Percentiles rank a stretch among this genome's conserved stretches.
These are phyloP conservation scores for Cantharis lateralis DNA, from an alignment of 2,888 invertebrate species.

Conservation along the genomic window DNA sequence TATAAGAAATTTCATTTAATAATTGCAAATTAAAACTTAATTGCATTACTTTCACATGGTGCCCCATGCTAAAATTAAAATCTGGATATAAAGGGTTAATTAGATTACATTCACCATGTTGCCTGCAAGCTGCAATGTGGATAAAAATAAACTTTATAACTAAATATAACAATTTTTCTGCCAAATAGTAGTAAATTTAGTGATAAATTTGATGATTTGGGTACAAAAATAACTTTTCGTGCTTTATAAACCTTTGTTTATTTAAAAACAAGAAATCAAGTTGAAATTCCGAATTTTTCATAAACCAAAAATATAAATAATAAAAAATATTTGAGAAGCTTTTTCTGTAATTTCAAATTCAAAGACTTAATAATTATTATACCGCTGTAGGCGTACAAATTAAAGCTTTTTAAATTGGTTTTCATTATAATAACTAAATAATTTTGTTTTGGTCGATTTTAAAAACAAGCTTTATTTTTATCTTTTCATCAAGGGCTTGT, in stretches of 20 bases:
- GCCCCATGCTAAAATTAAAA: background rate
- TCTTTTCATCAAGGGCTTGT: too few relatives aligned
- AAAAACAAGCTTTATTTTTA: background rate
- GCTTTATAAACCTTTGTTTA: background rate
- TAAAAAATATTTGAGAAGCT: background rate
- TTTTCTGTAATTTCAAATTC: background rate
- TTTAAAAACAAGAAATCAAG: background rate
- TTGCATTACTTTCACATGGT: background rate
- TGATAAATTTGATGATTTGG: background rate
- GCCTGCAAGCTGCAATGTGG: background rate
- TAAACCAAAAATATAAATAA: background rate
- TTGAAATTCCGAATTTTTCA: background rate
- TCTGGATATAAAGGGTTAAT: background rate
- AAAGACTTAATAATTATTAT: background rate
- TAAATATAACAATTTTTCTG: background rate
- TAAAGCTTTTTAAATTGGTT: background rate
- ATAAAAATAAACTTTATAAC: background rate
- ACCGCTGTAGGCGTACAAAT: background rate
- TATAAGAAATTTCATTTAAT: background rate
- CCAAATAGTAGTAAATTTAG: background rate
- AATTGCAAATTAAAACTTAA: background rate
- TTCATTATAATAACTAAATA: background rate
- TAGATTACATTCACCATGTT: background rate
- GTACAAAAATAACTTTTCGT: background rate
- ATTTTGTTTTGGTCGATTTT: background rate